A percentile compares a stretch with the other conserved stretches of the same genome.
Evolutionary conservation across 2,113 vertebrate genomes (phyloP).

Genomic region (Prietella phreatophila): DNA sequence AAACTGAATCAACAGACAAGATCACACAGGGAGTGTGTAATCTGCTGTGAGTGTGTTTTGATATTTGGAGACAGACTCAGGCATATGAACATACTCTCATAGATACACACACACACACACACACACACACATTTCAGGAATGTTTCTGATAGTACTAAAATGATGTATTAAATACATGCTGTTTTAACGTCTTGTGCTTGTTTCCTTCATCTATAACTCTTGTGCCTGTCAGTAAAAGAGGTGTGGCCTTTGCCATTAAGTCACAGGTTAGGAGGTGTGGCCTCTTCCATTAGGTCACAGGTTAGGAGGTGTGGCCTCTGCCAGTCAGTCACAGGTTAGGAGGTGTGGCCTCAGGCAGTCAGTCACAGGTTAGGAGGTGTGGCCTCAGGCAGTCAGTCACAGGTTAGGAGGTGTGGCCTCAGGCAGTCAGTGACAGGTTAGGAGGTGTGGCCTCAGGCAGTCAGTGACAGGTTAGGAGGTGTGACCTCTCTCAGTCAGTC

Average conservation of each 20-base stretch:
- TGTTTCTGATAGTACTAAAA: not conserved
- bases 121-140: not conserved
- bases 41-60: slow-evolving; percentile 2
- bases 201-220: not conserved
- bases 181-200: not conserved
- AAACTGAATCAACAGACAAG: slow-evolving; percentile 26
- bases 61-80: not conserved
- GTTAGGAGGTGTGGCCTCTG: not conserved
- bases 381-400: not conserved
- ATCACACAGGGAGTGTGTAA: slow-evolving; percentile 14
- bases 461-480: not conserved
- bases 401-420: not conserved
- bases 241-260: not conserved
- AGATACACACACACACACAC: not conserved
- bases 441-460: not conserved
- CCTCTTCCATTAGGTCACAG: not conserved
- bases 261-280: not conserved
- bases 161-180: no score
- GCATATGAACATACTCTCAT: not conserved
- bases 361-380: not conserved
- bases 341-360: not conserved
- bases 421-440: not conserved
- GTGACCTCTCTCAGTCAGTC: not conserved
- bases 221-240: not conserved
- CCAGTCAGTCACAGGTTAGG: not conserved